These are phyloP conservation scores for Troides helena DNA, from an alignment of 2,888 invertebrate species.

Conservation along the genomic window DNA sequence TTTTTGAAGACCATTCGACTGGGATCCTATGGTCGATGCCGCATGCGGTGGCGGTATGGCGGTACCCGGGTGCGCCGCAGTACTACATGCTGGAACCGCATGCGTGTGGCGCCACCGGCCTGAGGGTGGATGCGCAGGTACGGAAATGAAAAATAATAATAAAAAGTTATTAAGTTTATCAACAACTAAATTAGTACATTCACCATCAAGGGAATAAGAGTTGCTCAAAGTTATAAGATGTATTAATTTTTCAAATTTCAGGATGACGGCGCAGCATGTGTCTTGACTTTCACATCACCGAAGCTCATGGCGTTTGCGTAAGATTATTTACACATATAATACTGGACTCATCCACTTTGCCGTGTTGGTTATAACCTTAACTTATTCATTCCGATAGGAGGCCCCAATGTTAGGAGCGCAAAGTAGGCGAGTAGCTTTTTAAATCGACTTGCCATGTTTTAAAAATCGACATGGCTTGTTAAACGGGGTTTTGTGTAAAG, in stretches of 20 bases:
- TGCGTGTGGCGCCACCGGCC: constrained; percentile 63
- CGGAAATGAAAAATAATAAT: neutral
- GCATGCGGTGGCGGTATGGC: constrained; percentile 66
- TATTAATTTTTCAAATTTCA: constrained; percentile 34
- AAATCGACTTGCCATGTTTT: no score
- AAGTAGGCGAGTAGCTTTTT: no score
- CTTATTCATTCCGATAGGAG: no score
- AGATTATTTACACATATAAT: constrained; percentile 38
- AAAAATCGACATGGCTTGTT: no score
- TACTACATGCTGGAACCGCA: constrained; percentile 73
- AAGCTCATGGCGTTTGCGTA: constrained; percentile 70
- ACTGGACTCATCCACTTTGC: no score
- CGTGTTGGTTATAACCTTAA: no score
- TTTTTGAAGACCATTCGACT: constrained; percentile 78
- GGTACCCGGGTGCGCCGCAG: constrained; percentile 51
- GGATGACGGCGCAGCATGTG: constrained; percentile 77
- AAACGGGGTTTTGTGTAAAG: no score
- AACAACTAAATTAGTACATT: neutral
- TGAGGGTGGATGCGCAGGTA: constrained; percentile 61
- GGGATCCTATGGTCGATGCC: constrained; percentile 76
- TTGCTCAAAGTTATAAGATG: neutral
- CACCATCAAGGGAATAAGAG: no score
- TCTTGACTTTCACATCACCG: constrained; percentile 73
- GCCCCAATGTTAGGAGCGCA: no score
- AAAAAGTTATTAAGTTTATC: neutral